phyloP scores from a whole-genome alignment of 1,140 invertebrate species.

The Trachelipus rathkii region DNA sequence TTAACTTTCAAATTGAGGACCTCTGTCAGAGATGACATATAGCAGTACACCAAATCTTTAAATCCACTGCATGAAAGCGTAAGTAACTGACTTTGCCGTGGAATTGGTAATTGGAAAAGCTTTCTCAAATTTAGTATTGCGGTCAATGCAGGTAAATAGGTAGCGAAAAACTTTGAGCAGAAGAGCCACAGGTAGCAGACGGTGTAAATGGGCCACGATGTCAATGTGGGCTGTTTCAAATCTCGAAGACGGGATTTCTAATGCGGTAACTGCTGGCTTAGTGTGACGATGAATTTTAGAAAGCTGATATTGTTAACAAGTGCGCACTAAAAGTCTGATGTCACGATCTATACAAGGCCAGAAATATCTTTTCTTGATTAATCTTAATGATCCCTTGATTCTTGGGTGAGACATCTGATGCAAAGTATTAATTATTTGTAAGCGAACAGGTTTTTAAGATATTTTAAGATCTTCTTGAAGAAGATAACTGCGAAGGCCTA shows the following conservation, averaged over 20 bases:
- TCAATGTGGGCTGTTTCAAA: neutral
- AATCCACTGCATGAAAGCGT: slow-evolving; percentile 32
- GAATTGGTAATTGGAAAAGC: slow-evolving; percentile 24
- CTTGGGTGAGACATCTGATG: neutral
- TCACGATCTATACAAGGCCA: neutral
- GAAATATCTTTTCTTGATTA: slow-evolving; percentile 3
- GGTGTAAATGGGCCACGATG: neutral
- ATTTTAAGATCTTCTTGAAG: neutral
- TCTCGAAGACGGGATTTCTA: neutral
- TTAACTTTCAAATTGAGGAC: slow-evolving; percentile 22
- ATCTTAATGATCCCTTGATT: neutral
- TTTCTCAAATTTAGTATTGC: slow-evolving; percentile 18
- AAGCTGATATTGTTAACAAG: neutral
- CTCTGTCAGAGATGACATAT: slow-evolving; percentile 25
- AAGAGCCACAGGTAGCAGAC: neutral
- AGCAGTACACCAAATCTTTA: slow-evolving; percentile 29
- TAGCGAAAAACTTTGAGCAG: neutral
- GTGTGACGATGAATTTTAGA: neutral
- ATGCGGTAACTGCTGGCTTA: neutral
- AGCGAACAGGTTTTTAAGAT: neutral
- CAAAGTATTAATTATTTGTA: neutral
- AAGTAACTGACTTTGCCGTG: slow-evolving; percentile 17
- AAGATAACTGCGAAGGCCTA: too few species aligned
- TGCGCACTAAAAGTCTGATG: neutral
- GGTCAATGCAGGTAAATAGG: slow-evolving; percentile 14